phyloP scores from a whole-genome alignment of 2,113 vertebrate species.

The Spizaetus ornatus region DNA sequence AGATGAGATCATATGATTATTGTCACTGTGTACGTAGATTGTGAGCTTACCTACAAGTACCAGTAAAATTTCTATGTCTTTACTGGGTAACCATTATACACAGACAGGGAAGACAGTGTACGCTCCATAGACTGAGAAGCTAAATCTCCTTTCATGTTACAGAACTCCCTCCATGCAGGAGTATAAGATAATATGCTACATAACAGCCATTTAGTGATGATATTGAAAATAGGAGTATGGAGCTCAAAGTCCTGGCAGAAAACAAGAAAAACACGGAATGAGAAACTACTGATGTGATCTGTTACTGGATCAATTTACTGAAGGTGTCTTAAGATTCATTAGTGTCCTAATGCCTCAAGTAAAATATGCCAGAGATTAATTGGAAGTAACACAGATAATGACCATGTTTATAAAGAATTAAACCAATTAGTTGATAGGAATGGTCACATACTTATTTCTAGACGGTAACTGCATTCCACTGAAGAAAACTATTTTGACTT shows the following conservation, averaged over 20 bases:
- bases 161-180: neutral
- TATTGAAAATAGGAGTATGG: neutral
- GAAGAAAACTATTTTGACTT: neutral
- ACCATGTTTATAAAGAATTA: neutral
- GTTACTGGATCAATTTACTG: neutral
- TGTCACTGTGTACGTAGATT: fast-evolving
- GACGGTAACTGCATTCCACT: neutral
- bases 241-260: neutral
- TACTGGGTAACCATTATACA: neutral
- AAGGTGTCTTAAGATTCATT: neutral
- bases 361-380: neutral
- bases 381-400: neutral
- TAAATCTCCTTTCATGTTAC: neutral
- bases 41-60: neutral
- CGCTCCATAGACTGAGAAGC: neutral
- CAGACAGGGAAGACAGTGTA: neutral
- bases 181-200: neutral
- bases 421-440: neutral
- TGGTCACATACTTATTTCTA: neutral
- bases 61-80: neutral
- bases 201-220: neutral
- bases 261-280: neutral
- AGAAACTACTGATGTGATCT: neutral
- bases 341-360: neutral
- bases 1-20: neutral